Evolutionary conservation across 2,797 vertebrate species (phyloP), one percentile per base, ranked within the genome.

Genomic region (Geotrypetes seraphini): DNA sequence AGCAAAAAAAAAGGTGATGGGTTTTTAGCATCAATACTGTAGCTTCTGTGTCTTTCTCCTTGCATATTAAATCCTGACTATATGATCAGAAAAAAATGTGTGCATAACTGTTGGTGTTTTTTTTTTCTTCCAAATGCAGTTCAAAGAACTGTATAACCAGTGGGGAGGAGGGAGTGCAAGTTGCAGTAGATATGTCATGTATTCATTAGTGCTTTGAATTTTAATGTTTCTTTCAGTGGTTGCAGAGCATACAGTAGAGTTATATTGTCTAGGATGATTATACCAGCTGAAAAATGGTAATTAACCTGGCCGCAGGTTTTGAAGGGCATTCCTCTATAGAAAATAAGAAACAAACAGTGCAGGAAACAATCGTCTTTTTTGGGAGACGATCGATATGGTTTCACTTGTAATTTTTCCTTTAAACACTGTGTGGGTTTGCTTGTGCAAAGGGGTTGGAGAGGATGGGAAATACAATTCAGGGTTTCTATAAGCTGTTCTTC

Each of bases 1-100:
- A 26, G 33, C n/a, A 44, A 30, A 24, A 47, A 44, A 30, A 24
- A 47, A 38, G 52, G 29, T 37, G 11, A 6, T 16, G 38, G 37
- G 39, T 51, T 26, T 5, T 15, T 12, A 30, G 17, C 10, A 25
- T 32, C 7, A 4, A 16, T 1, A 18, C 30, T 20, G 5, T 17
- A 8, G 12, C 21, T 16, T 16, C 10, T 26, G 3, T 8, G 4
- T 4, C 5, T 18, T 9, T 19, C 14, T 10, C 19, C 38, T 19
- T 33, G 1, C 14, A 7, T 36, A n/a, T 14, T 25, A 35, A 3
- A 36, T 17, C 1, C 4, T 7, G 22, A 7, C 23, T 26, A 16
- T 24, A 24, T 43, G 13, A 28, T 36, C 30, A 6, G 1, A 13
- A 10, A 7, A 10, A 10, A 3, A 16, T 16, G 22, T 3, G 12